Evolutionary conservation across 2,113 vertebrate genomes (phyloP).

Genomic region (Podiceps cristatus): DNA sequence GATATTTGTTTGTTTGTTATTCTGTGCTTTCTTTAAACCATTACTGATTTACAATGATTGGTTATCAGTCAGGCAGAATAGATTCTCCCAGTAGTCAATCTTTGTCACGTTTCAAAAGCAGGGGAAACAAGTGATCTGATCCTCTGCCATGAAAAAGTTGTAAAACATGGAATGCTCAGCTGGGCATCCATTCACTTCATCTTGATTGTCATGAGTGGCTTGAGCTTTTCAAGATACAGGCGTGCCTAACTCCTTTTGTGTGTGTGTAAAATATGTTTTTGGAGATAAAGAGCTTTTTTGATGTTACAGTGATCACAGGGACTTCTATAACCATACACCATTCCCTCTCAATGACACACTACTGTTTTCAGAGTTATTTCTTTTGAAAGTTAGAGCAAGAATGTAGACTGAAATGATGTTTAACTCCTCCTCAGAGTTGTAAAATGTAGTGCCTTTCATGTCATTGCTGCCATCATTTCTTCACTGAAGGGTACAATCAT

Average conservation of each 20-base stretch:
- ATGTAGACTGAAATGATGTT: background rate
- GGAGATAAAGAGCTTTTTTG: background rate
- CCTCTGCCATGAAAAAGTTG: background rate
- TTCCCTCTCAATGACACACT: background rate
- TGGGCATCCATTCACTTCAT: background rate
- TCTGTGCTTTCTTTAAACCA: background rate
- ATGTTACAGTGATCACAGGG: background rate
- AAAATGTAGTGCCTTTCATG: background rate
- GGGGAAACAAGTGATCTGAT: background rate
- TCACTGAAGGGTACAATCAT: background rate
- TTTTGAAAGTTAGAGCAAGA: background rate
- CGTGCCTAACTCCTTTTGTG: fast-evolving
- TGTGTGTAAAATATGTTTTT: background rate
- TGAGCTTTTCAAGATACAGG: background rate
- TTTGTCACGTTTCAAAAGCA: background rate
- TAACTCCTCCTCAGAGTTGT: background rate
- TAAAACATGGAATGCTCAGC: background rate
- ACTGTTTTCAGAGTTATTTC: background rate
- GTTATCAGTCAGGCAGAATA: background rate
- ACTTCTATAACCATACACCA: background rate
- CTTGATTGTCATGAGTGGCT: fast-evolving
- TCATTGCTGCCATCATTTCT: background rate
- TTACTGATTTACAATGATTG: background rate
- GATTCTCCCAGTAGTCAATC: background rate
- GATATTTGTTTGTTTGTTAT: background rate